Evolutionary conservation across 2,113 vertebrate species (phyloP).

Genomic region (Ceratotherium simum): DNA sequence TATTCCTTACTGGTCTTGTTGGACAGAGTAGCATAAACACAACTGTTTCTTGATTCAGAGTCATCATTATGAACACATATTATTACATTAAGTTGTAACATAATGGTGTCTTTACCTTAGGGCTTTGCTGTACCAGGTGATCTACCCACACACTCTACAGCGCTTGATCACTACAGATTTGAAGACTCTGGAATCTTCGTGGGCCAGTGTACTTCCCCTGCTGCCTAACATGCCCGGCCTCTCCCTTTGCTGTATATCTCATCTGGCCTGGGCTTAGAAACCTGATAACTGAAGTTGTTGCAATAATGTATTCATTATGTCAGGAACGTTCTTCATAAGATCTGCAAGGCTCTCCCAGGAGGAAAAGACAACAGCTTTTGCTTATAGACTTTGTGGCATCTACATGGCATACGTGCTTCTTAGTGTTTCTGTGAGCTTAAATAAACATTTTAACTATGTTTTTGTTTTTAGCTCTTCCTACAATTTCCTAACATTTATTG

Average conservation of each 20-base stretch:
- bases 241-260: neutral
- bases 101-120: neutral
- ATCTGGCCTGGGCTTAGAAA: neutral
- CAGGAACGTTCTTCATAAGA: neutral
- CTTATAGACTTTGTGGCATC: neutral
- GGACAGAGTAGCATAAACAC: neutral
- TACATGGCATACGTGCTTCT: neutral
- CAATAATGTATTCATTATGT: neutral
- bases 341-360: neutral
- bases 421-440: slow-evolving; percentile 24
- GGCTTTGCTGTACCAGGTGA: neutral
- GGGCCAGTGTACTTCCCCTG: neutral
- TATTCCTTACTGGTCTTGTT: neutral
- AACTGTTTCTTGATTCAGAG: neutral
- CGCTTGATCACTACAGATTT: neutral
- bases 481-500: slow-evolving; percentile 53
- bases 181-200: neutral
- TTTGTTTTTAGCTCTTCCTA: slow-evolving; percentile 56
- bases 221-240: neutral
- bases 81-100: neutral
- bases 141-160: neutral
- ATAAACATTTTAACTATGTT: slow-evolving; percentile 52
- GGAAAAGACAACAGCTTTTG: slow-evolving; percentile 7
- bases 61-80: neutral
- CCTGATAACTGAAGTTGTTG: neutral